Evolutionary conservation across 2,797 vertebrate species (phyloP).

Genomic region (Melanotaenia pygmaea): DNA sequence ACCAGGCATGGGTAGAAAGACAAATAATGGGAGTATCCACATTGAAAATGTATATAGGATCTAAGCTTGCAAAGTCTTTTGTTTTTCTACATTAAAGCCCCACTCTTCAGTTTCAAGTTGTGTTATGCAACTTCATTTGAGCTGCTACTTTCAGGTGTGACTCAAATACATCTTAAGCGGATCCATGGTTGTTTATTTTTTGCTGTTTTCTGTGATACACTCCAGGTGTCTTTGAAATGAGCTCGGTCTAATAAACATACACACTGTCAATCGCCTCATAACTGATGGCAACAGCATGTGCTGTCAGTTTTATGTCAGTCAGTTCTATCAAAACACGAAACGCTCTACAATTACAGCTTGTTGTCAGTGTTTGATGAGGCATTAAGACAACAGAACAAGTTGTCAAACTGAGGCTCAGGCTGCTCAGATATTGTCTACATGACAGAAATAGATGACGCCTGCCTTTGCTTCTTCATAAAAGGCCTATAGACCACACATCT

Average conservation of each 20-base stretch:
- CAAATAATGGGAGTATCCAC: constrained; percentile 26
- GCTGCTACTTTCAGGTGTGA: background rate
- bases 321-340: constrained; percentile 63
- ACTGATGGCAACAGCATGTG: constrained; percentile 52
- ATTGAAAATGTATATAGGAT: constrained; percentile 8
- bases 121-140: background rate
- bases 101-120: constrained; percentile 11
- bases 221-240: constrained; percentile 55
- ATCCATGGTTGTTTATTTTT: background rate
- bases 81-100: background rate
- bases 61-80: background rate
- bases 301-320: constrained; percentile 69
- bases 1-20: constrained; percentile 4
- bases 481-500: constrained; percentile 40
- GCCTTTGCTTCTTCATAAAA: constrained; percentile 38
- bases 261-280: constrained; percentile 54
- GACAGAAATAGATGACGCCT: constrained; percentile 63
- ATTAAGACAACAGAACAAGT: constrained; percentile 69
- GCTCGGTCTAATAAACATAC: constrained; percentile 45
- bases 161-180: constrained; percentile 5
- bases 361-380: constrained; percentile 74
- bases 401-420: constrained; percentile 70
- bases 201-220: constrained; percentile 35
- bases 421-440: constrained; percentile 68
- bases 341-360: constrained; percentile 65